These are phyloP conservation scores for Blomia tropicalis DNA, from an alignment of 2,888 invertebrate species.

Conservation along the genomic window DNA sequence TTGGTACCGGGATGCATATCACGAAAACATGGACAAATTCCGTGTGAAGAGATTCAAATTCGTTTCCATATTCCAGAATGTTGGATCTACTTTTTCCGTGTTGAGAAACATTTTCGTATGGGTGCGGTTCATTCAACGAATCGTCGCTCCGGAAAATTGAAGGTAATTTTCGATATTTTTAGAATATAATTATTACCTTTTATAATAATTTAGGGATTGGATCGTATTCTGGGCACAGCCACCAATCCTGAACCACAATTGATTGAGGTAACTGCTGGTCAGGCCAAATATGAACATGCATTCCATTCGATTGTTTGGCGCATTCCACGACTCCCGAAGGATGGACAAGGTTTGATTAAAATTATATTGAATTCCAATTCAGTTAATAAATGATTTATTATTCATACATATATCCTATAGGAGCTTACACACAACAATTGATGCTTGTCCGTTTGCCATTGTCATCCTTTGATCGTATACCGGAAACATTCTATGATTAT, in stretches of 20 bases:
- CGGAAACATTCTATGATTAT: conserved; percentile 71
- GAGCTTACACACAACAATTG: conserved; percentile 93
- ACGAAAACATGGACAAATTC: conserved; percentile 73
- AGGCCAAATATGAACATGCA: conserved; percentile 97
- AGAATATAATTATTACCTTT: neutral
- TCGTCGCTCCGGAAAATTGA: conserved; percentile 44
- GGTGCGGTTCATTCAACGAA: conserved; percentile 84
- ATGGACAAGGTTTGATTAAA: conserved; percentile 99
- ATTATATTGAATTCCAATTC: conserved; percentile 26
- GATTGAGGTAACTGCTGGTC: conserved; percentile 86
- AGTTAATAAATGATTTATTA: neutral
- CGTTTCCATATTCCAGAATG: conserved; percentile 94
- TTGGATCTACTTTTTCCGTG: conserved; percentile 97
- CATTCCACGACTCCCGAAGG: conserved; percentile 88
- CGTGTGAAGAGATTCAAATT: conserved; percentile 91
- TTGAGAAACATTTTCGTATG: conserved; percentile 92
- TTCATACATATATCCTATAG: conserved; percentile 40
- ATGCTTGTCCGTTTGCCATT: conserved; percentile 84
- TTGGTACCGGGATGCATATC: conserved; percentile 93
- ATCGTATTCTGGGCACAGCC: conserved; percentile 73
- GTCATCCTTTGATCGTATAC: conserved; percentile 92
- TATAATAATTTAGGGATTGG: conserved; percentile 50
- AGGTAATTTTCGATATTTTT: conserved; percentile 24
- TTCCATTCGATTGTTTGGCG: conserved; percentile 95
- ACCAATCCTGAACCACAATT: conserved; percentile 75